Base-by-base conservation (phyloP, 2,113 vertebrate genomes). In the Proterorhinus semilunaris region DNA sequence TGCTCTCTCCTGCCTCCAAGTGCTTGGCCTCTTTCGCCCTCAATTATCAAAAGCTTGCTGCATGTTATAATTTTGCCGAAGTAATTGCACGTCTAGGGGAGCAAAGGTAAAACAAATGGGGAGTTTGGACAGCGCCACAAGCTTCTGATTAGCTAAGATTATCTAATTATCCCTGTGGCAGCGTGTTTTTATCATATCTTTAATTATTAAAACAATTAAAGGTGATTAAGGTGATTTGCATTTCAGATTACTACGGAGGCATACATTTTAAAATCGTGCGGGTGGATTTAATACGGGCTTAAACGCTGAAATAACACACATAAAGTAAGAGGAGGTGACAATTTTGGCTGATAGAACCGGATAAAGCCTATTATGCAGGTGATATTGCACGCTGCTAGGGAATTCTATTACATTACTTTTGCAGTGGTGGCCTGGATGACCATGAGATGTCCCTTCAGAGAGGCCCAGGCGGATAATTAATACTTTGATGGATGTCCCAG, bases 401-500 rank as follows among this genome's bases (percentile, higher is more conserved):
- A 47, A 46, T 68, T 71, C 16, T 6, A 61, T 27, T 42, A 46
- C 27, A 72, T 69, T 71, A 61, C 44, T 36, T 64, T 48, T 53
- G 68, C 67, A 16, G 42, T 36, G 72, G 53, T 43, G 72, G 58
- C 59, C 8, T 36, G 12, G 16, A 71, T 78, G 76, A 80, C 82
- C 78, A 71, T 72, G 79, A 77, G 50, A 63, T 43, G 9, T 51
- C 51, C 58, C 69, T 49, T 61, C 67, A 27, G 55, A 68, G 68
- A 44, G 54, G 63, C 53, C 44, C 7, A 46, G 48, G 69, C 52
- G 64, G 69, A 79, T 87, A 82, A 85, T 90, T 81, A 88, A 85
- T 80, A 76, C 70, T 54, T 66, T 79, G 70, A 87, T 83, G 72
- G 77, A 84, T 80, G 76, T 9, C 62, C 79, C 75, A 66, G 75